Evolutionary conservation across 2,888 invertebrate genomes (phyloP).

Genomic region (Brachynemurus nebulosus): DNA sequence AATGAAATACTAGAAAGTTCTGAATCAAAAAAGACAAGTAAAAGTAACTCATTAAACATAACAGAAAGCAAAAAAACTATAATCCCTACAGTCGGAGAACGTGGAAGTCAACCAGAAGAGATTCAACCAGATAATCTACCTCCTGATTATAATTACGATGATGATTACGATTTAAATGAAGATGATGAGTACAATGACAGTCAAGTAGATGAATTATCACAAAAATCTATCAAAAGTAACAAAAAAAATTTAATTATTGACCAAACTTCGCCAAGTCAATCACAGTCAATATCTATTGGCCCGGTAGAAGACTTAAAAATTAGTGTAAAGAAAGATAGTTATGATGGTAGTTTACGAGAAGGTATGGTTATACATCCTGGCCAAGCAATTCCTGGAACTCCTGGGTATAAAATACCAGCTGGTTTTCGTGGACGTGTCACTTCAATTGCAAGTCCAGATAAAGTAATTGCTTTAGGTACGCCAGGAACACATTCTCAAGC

Average conservation of each 20-base stretch:
- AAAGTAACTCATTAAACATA: neutral
- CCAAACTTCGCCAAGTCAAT: constrained; percentile 33
- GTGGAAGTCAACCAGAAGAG: neutral
- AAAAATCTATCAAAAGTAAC: constrained; percentile 25
- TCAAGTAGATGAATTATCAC: constrained; percentile 31
- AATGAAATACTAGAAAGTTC: constrained; percentile 23
- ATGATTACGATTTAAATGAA: constrained; percentile 39
- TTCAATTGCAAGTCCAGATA: constrained; percentile 45
- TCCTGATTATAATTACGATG: constrained; percentile 24
- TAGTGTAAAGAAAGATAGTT: constrained; percentile 42
- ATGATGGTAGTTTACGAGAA: constrained; percentile 34
- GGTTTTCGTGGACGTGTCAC: constrained; percentile 52
- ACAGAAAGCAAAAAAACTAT: neutral
- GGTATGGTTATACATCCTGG: constrained; percentile 49
- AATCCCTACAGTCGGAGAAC: neutral
- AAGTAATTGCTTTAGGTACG: constrained; percentile 42
- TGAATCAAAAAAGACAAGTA: constrained; percentile 25
- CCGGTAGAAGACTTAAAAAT: constrained; percentile 43
- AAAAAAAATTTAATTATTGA: constrained; percentile 27
- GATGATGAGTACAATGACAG: constrained; percentile 44
- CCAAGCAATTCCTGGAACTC: constrained; percentile 49
- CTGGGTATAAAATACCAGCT: constrained; percentile 50
- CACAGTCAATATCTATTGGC: constrained; percentile 48
- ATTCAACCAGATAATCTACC: neutral
- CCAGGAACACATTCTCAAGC: constrained; percentile 49